Evolutionary conservation across 2,113 vertebrate genomes (phyloP).

Genomic region (Felis chaus): DNA sequence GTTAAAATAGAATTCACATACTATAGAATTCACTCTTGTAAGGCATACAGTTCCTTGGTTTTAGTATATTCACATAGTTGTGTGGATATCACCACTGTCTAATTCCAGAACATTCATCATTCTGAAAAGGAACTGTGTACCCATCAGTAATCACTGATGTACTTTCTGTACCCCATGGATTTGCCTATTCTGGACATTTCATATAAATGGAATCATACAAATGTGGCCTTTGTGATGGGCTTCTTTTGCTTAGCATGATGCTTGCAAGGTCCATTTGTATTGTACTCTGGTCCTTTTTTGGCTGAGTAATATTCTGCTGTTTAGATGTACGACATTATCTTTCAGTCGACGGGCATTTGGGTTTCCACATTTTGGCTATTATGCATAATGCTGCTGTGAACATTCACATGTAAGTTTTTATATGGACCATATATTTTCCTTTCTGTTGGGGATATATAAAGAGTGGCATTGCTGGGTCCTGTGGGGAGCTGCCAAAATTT

Average conservation of each 20-base stretch:
- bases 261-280: constrained; percentile 8
- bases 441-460: neutral
- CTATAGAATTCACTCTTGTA: neutral
- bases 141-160: neutral
- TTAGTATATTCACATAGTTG: neutral
- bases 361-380: neutral
- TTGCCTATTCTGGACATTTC: neutral
- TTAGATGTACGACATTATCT: neutral
- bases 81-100: neutral
- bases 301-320: neutral
- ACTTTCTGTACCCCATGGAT: neutral
- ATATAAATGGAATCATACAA: neutral
- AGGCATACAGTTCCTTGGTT: neutral
- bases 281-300: neutral
- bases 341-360: neutral
- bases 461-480: neutral
- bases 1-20: neutral
- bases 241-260: neutral
- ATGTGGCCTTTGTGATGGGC: neutral
- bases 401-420: neutral
- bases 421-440: neutral
- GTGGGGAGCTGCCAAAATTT: neutral
- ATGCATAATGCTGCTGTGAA: neutral
- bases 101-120: neutral
- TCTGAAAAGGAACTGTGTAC: neutral